Conservation (phyloP, 1,140 invertebrate species). For the Drosophila oshimai region DNA sequence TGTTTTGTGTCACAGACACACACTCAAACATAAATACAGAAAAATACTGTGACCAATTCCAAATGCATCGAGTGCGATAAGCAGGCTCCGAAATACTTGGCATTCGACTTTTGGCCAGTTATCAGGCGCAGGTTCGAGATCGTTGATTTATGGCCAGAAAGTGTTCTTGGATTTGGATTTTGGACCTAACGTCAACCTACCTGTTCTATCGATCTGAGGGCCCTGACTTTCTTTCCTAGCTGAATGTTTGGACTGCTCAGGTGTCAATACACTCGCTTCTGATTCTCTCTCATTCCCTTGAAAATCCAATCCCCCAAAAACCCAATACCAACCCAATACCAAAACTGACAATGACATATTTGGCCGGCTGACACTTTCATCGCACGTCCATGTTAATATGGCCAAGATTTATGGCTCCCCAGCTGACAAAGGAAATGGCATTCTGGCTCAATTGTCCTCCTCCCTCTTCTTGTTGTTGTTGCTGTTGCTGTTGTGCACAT, state of each 20-base stretch:
- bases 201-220: constrained; percentile 17
- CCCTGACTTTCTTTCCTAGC: constrained; percentile 28
- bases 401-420: constrained; percentile 65
- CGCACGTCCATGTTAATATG: constrained; percentile 80
- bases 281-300: not conserved
- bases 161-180: too few relatives aligned
- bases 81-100: constrained; percentile 46
- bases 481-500: constrained; percentile 28
- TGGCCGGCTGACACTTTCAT: constrained; percentile 77
- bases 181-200: constrained; percentile 31
- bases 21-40: constrained; percentile 37
- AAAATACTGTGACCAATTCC: constrained; percentile 74
- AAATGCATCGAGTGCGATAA: constrained; percentile 60
- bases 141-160: constrained; percentile 69
- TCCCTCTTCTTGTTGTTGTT: too few relatives aligned
- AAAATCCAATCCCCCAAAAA: constrained; percentile 1
- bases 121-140: constrained; percentile 53
- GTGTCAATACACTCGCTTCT: constrained; percentile 68
- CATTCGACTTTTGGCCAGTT: constrained; percentile 56
- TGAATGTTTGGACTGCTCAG: constrained; percentile 56
- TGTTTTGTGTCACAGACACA: constrained; percentile 59
- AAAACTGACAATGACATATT: constrained; percentile 76
- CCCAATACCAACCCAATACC: not conserved
- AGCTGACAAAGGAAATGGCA: constrained; percentile 75
- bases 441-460: constrained; percentile 49